phyloP scores from a whole-genome alignment of 2,888 invertebrate species.

The Trachelus iudaicus region DNA sequence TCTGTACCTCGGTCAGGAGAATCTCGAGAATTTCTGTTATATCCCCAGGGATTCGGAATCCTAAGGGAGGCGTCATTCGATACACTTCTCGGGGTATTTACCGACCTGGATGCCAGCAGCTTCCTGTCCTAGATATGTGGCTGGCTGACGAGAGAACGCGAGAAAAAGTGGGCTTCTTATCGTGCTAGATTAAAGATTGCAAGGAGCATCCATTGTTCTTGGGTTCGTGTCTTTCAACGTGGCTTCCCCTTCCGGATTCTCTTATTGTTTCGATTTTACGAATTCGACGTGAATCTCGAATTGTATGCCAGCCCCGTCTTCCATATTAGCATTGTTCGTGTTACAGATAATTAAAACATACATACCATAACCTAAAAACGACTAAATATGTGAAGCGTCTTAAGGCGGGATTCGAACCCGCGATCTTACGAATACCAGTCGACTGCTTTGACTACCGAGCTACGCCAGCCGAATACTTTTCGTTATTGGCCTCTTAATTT shows the following conservation, averaged over 20 bases:
- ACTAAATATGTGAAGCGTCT: too few species aligned
- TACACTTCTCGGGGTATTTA: not conserved
- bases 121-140: constrained; percentile 38
- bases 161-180: constrained; percentile 35
- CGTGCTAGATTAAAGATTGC: constrained; percentile 14
- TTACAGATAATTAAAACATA: not conserved
- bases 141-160: constrained; percentile 31
- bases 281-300: not conserved
- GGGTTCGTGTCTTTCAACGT: constrained; percentile 12
- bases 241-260: constrained; percentile 25
- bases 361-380: too few species aligned
- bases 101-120: constrained; percentile 16
- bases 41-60: not conserved
- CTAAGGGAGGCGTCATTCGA: not conserved
- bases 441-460: too few species aligned
- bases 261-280: constrained; percentile 28
- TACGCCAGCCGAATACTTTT: too few species aligned
- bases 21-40: not conserved
- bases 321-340: not conserved
- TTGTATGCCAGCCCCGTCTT: not conserved
- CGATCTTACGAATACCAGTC: too few species aligned
- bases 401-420: too few species aligned
- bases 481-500: too few species aligned
- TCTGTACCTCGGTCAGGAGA: not conserved
- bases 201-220: constrained; percentile 30